These are phyloP conservation scores for Plectropomus leopardus DNA, from an alignment of 2,113 vertebrate genomes.

Conservation along the genomic window DNA sequence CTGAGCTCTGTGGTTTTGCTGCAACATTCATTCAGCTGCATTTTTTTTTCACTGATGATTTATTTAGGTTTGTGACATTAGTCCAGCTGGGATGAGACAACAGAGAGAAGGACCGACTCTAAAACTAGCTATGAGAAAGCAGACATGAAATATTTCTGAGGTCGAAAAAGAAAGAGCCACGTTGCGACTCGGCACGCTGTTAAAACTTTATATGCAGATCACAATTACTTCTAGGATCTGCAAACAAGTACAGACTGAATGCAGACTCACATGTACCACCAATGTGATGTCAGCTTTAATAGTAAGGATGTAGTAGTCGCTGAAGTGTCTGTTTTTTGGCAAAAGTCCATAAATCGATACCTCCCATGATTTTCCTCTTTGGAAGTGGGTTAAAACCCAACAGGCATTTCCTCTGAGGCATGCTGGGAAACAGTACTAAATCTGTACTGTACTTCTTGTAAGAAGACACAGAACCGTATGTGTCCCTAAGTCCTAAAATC, in stretches of 20 bases:
- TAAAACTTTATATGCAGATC: background rate
- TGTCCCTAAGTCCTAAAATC: too few species aligned
- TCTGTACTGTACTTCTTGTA: background rate
- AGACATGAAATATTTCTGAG: background rate
- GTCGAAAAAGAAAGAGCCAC: background rate
- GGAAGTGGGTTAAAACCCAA: background rate
- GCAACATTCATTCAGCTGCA: background rate
- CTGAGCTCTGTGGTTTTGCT: background rate
- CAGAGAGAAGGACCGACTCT: background rate
- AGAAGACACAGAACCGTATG: too few species aligned
- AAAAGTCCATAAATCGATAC: too few species aligned
- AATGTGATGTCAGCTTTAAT: background rate
- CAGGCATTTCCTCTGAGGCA: background rate
- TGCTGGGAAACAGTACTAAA: background rate
- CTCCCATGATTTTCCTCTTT: too few species aligned
- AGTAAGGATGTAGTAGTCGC: background rate
- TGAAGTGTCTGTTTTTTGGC: too few species aligned
- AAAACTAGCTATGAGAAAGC: background rate
- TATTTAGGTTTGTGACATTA: conserved; percentile 11
- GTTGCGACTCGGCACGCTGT: background rate
- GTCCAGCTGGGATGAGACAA: background rate
- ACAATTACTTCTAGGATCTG: background rate
- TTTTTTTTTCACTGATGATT: background rate
- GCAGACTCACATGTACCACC: background rate
- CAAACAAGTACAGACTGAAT: too few species aligned